Percentiles rank a stretch among this genome's conserved stretches.
Evolutionary conservation across 2,888 invertebrate species (phyloP).

Genomic region (Chironomus riparius): DNA sequence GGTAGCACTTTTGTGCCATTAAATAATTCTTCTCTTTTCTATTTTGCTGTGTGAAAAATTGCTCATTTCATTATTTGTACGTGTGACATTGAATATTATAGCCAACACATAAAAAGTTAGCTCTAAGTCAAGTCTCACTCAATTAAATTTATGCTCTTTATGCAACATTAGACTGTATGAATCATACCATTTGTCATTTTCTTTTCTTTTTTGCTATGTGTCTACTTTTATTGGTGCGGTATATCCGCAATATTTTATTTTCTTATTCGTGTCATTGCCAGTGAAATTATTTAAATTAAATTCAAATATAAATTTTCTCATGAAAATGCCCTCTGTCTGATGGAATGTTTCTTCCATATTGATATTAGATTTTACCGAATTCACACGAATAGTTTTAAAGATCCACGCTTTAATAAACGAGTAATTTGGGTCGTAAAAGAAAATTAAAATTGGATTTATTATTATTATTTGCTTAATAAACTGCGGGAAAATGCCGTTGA

Average conservation of each 20-base stretch:
- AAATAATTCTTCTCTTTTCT: not conserved
- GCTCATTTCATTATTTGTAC: not conserved
- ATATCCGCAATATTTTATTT: not conserved
- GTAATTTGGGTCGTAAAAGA: too few species aligned
- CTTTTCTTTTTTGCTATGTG: not conserved
- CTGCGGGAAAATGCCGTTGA: not conserved
- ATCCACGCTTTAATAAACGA: too few species aligned
- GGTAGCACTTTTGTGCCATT: not conserved
- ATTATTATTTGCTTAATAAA: too few species aligned
- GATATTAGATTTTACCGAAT: too few species aligned
- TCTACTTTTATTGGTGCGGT: not conserved
- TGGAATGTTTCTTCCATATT: too few species aligned
- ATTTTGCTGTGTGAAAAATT: not conserved
- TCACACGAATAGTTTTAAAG: too few species aligned
- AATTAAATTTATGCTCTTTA: not conserved
- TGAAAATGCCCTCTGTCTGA: too few species aligned
- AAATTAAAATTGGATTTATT: too few species aligned
- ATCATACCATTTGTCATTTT: not conserved
- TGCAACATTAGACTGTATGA: not conserved
- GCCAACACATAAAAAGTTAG: not conserved
- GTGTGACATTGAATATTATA: constrained; percentile 11
- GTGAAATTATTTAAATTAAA: too few species aligned
- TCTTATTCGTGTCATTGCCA: not conserved
- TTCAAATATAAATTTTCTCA: too few species aligned
- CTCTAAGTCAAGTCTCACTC: not conserved